Percentiles rank a stretch among this genome's conserved stretches.
Evolutionary conservation across 2,888 invertebrate genomes (phyloP).

Genomic region (Ophonus ardosiacus): DNA sequence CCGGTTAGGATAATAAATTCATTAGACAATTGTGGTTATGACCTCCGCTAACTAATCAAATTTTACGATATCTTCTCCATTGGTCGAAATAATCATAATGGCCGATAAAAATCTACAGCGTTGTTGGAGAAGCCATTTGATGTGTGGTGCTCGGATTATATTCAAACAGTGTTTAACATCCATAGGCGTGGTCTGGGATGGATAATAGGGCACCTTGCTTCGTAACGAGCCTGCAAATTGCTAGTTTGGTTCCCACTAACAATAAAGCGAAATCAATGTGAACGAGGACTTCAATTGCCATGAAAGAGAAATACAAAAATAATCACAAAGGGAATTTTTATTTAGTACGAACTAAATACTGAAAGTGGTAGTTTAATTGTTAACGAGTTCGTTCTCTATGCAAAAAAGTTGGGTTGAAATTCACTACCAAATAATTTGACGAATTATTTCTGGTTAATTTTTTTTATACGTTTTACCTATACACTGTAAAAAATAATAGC

Average conservation of each 20-base stretch:
- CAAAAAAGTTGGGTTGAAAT: neutral
- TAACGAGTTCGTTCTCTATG: neutral
- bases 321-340: neutral
- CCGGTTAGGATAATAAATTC: slow-evolving; percentile 17
- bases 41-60: slow-evolving; percentile 45
- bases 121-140: slow-evolving; percentile 9
- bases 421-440: neutral
- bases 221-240: slow-evolving; percentile 48
- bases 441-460: neutral
- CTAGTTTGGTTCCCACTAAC: slow-evolving; percentile 56
- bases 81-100: slow-evolving; percentile 53
- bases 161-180: slow-evolving; percentile 55
- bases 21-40: slow-evolving; percentile 8
- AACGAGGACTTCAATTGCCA: slow-evolving; percentile 17
- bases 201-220: slow-evolving; percentile 44
- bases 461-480: too few species aligned
- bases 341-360: neutral
- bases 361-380: neutral
- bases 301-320: neutral
- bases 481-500: too few species aligned
- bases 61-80: slow-evolving; percentile 46
- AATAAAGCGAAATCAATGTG: slow-evolving; percentile 57
- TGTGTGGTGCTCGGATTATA: slow-evolving; percentile 54
- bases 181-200: slow-evolving; percentile 2
- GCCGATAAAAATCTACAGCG: slow-evolving; percentile 47